A percentile compares a stretch with the other conserved stretches of the same genome.
These are phyloP conservation scores for Paratilapia polleni DNA, from an alignment of 2,113 vertebrate genomes.

Conservation along the genomic window DNA sequence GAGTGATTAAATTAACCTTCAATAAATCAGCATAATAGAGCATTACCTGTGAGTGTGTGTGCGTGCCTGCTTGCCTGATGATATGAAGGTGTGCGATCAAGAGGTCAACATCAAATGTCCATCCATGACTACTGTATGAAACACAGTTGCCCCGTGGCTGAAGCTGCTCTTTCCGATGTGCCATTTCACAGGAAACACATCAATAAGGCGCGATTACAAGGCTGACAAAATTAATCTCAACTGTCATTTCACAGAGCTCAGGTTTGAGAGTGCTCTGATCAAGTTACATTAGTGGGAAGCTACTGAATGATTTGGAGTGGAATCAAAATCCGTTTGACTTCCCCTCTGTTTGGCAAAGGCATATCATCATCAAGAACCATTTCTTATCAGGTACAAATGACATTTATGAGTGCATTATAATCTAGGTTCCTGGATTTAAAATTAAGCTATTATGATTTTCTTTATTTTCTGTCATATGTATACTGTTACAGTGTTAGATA, in stretches of 20 bases:
- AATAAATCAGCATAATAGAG: slow-evolving; percentile 74
- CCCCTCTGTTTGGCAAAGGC: slow-evolving; percentile 69
- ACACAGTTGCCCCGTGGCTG: slow-evolving; percentile 68
- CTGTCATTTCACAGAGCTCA: slow-evolving; percentile 75
- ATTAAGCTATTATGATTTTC: not conserved
- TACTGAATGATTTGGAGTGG: slow-evolving; percentile 74
- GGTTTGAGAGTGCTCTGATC: slow-evolving; percentile 77
- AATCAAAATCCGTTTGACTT: slow-evolving; percentile 77
- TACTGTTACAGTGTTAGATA: not conserved
- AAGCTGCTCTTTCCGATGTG: slow-evolving; percentile 71
- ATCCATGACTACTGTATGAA: slow-evolving; percentile 55
- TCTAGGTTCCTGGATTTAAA: slow-evolving; percentile 37
- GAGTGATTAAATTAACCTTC: slow-evolving; percentile 77
- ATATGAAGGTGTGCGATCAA: slow-evolving; percentile 46
- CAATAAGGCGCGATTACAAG: slow-evolving; percentile 80
- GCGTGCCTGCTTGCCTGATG: slow-evolving; percentile 30
- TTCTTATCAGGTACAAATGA: slow-evolving; percentile 54
- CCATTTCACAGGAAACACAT: slow-evolving; percentile 76
- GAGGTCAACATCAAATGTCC: slow-evolving; percentile 64
- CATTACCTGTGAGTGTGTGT: slow-evolving; percentile 63
- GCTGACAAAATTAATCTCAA: slow-evolving; percentile 79
- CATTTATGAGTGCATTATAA: slow-evolving; percentile 57
- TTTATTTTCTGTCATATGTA: not conserved
- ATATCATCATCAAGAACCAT: slow-evolving; percentile 55
- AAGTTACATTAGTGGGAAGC: slow-evolving; percentile 76